A percentile compares a stretch with the other conserved stretches of the same genome.
phyloP scores from a whole-genome alignment of 2,888 invertebrate species.

The Agrotis ipsilon region DNA sequence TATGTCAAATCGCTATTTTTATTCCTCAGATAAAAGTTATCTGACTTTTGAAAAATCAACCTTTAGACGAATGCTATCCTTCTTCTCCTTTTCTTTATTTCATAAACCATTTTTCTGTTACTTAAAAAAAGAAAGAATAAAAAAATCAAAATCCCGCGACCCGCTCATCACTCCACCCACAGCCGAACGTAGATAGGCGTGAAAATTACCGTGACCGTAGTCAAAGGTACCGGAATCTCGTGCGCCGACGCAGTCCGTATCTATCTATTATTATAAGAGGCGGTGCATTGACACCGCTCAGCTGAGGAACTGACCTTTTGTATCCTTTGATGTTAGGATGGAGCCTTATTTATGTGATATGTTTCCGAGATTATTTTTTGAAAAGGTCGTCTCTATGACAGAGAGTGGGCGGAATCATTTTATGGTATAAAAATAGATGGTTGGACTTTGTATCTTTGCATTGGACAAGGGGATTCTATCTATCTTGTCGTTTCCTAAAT shows the following conservation, averaged over 20 bases:
- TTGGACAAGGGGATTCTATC: no score
- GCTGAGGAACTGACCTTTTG: constrained; percentile 40
- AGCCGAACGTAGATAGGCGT: constrained; percentile 24
- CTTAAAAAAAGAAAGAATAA: no score
- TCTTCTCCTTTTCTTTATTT: no score
- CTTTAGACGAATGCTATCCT: no score
- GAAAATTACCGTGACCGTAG: constrained; percentile 47
- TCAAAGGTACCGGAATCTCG: constrained; percentile 21
- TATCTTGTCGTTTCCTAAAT: no score
- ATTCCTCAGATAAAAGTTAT: no score
- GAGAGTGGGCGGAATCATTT: not conserved
- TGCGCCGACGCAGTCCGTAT: no score
- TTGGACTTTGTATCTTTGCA: not conserved
- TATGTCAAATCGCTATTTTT: no score
- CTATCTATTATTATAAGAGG: constrained; percentile 18
- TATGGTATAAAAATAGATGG: not conserved
- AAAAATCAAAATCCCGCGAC: not conserved
- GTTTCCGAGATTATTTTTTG: not conserved
- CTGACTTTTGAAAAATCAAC: no score
- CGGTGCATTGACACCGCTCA: constrained; percentile 27
- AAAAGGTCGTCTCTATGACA: constrained; percentile 10
- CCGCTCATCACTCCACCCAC: constrained; percentile 3
- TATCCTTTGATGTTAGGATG: constrained; percentile 28
- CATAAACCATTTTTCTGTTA: no score
- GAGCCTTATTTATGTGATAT: not conserved